Base-by-base conservation (phyloP, 2,888 invertebrate species). In the Anorthoa munda region DNA sequence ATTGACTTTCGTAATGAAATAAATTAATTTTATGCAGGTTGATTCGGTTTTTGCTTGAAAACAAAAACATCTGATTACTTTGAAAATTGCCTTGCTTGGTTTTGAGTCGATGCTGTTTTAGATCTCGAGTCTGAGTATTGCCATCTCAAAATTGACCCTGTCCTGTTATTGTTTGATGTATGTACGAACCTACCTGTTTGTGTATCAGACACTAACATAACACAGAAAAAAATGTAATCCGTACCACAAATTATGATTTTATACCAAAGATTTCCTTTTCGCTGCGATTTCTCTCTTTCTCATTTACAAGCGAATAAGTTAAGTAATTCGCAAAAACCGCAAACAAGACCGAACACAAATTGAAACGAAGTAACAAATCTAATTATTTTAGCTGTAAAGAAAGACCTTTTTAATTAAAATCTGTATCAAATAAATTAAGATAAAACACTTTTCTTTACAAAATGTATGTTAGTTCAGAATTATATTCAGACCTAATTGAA, bases 371-470 rank as follows among this genome's bases (percentile, higher is more conserved):
- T 58, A 66, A 67, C 58, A 65, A 75, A 68, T 71, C 61, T 46
- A 64, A 81, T 82, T 75, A 66, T 61, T 46, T 48, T n/a, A 50
- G 56, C 53, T 11, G 48, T n/a, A 39, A 61, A 53, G 63, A 72
- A 78, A 66, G 48, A 65, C 18, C 51, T n/a, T 17, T 23, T 66
- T 83, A 67, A 83, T 82, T 79, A 75, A 79, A 72, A 53, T 63
- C 63, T 26, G n/a, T 50, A 60, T 55, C 13, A 69, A 71, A 60
- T 75, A 70, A 48, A 59, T 45, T n/a, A 51, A 67, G 50, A 50
- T 79, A 74, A 58, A 68, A 69, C 50, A 77, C 60, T 77, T 77
- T 58, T 77, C 50, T 51, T 69, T 11, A 11, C 21, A 21, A 74
- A 77, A 58, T 50, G 58, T n/a, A 13, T 74, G 77, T 51, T 69